Percentiles rank a stretch among this genome's conserved stretches.
Conservation (phyloP, 2,113 vertebrate genomes). For the Anolis sagrei region DNA sequence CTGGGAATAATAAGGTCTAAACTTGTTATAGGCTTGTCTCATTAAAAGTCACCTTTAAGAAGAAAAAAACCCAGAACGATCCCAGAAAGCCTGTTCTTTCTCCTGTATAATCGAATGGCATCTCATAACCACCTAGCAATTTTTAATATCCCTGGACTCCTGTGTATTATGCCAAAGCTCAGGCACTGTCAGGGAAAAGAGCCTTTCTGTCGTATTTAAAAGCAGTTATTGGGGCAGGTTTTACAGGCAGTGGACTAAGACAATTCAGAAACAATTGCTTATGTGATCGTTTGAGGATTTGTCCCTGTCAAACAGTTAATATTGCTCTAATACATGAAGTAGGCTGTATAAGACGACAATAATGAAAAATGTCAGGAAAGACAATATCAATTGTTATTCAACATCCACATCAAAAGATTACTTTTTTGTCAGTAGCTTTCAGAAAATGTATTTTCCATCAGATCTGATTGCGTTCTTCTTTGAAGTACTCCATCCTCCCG, state of each 20-base stretch:
- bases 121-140: conserved; percentile 76
- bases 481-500: conserved; percentile 87
- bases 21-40: conserved; percentile 74
- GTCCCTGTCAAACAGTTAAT: conserved; percentile 93
- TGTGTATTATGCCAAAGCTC: conserved; percentile 70
- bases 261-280: conserved; percentile 91
- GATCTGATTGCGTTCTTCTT: conserved; percentile 88
- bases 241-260: conserved; percentile 83
- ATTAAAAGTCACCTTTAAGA: conserved; percentile 83
- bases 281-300: conserved; percentile 93
- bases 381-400: conserved; percentile 99
- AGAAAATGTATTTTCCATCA: conserved; percentile 92
- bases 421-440: conserved; percentile 92
- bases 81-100: conserved; percentile 46
- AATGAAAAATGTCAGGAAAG: conserved; percentile 99
- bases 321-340: conserved; percentile 93
- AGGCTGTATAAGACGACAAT: conserved; percentile 93
- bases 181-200: conserved; percentile 75
- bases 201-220: conserved; percentile 80
- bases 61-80: neutral
- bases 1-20: conserved; percentile 63
- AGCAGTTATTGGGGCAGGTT: conserved; percentile 82
- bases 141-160: conserved; percentile 81
- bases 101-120: conserved; percentile 77
- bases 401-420: conserved; percentile 95